Percentiles rank a stretch among this genome's conserved stretches.
phyloP scores from a whole-genome alignment of 2,797 vertebrate genomes.

The Tarsius wallacei region DNA sequence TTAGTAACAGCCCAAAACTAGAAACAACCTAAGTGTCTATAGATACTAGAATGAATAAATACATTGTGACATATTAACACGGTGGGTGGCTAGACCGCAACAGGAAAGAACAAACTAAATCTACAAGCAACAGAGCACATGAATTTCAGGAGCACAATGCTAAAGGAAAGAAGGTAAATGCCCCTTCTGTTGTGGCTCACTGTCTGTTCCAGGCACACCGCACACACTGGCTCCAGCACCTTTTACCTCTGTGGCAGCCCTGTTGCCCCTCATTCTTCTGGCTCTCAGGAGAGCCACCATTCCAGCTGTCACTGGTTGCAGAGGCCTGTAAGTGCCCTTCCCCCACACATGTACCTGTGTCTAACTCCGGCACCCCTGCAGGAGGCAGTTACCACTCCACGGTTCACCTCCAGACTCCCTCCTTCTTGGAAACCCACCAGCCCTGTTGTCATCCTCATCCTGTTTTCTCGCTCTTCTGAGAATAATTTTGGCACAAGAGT shows the following conservation, averaged over 20 bases:
- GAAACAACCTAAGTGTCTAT: neutral
- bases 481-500: neutral
- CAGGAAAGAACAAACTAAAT: neutral
- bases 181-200: neutral
- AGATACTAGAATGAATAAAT: neutral
- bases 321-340: neutral
- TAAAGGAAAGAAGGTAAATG: neutral
- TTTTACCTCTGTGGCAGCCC: accelerated
- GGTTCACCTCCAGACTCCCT: accelerated
- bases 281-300: neutral
- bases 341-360: accelerated
- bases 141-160: neutral
- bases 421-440: neutral
- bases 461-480: slow-evolving; percentile 6
- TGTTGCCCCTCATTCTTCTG: neutral
- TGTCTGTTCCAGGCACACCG: neutral
- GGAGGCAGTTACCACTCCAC: neutral
- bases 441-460: neutral
- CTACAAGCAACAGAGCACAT: accelerated
- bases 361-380: neutral
- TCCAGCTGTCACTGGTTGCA: neutral
- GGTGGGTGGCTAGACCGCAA: neutral
- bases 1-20: neutral
- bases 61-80: accelerated
- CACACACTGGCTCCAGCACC: neutral